Evolutionary conservation across 2,797 vertebrate genomes (phyloP), one percentile per base, ranked within the genome.

Genomic region (Limosa lapponica): DNA sequence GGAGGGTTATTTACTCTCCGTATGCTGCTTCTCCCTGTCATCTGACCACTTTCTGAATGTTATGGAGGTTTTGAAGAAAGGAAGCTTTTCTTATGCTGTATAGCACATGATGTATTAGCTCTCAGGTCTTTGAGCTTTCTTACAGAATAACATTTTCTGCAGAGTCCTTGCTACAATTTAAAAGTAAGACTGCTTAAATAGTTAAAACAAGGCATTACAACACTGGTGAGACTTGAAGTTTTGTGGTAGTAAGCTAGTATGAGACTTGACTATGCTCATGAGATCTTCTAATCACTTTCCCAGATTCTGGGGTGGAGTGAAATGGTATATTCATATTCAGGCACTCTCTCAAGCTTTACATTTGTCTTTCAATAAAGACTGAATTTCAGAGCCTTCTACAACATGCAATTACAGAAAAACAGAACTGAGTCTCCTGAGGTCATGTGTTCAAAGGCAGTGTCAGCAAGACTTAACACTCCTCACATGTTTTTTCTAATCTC

Each of bases 401-500:
- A 61, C 39, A 61, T 2, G 14, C 88, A 91, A 78, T 90, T 96
- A 90, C 75, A 83, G 80, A 5, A 77, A 78, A 81, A 34, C 72
- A 83, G 90, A 87, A 49, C 75, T 78, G 86, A 67, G 23, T 90
- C 92, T 93, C 92, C 43, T 61, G 90, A 90, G 96, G 61, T 86
- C 16, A 1, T 17, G 5, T 16, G 61, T 94, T 96, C 88, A 90
- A 90, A 96, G 82, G 86, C 93, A 83, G 72, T 13, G 46, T 48
- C 82, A 90, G 80, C 10, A 67, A 88, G 88, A 37, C 65, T 81
- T 74, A 79, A 78, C 48, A 14, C 59, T 90, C 41, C 46, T 94
- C 62, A 41, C 62, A 30, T 77, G 73, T 59, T 86, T 44, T 90
- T 90, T 83, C 90, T 96, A 93, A 96, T 96, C 72, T 95, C 78